These are phyloP conservation scores for Caenorhabditis japonica DNA, from an alignment of 2,888 invertebrate genomes.

Conservation along the genomic window DNA sequence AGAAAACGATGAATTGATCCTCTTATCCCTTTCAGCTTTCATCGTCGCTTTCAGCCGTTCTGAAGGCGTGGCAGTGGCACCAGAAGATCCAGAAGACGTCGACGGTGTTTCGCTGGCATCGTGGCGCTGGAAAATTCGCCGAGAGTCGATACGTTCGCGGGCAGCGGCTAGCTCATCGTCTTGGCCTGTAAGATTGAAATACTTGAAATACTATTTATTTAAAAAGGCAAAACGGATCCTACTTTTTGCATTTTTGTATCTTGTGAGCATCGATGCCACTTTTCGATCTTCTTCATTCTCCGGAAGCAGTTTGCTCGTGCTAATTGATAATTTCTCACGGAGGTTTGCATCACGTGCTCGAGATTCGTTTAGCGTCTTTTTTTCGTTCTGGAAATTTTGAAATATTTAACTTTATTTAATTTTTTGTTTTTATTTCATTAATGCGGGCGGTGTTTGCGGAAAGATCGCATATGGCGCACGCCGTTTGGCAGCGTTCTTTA, in stretches of 20 bases:
- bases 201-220: conserved; percentile 9
- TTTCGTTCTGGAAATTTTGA: conserved; percentile 62
- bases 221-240: conserved; percentile 33
- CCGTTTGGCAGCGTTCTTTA: too few relatives aligned
- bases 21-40: conserved; percentile 46
- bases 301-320: conserved; percentile 63
- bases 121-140: conserved; percentile 51
- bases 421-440: conserved; percentile 1
- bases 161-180: conserved; percentile 56
- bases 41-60: conserved; percentile 51
- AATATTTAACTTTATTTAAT: neutral
- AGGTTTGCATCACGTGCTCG: conserved; percentile 68
- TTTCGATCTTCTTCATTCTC: conserved; percentile 67
- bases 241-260: conserved; percentile 67
- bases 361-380: conserved; percentile 64
- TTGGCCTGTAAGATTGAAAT: conserved; percentile 51
- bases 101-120: conserved; percentile 15
- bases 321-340: conserved; percentile 62
- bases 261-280: conserved; percentile 66
- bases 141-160: conserved; percentile 47
- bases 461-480: too few relatives aligned
- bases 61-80: conserved; percentile 12
- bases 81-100: conserved; percentile 30
- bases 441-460: too few relatives aligned
- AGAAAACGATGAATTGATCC: conserved; percentile 45